Evolutionary conservation across 2,113 vertebrate genomes (phyloP).

Genomic region (Mystacornis crossleyi): DNA sequence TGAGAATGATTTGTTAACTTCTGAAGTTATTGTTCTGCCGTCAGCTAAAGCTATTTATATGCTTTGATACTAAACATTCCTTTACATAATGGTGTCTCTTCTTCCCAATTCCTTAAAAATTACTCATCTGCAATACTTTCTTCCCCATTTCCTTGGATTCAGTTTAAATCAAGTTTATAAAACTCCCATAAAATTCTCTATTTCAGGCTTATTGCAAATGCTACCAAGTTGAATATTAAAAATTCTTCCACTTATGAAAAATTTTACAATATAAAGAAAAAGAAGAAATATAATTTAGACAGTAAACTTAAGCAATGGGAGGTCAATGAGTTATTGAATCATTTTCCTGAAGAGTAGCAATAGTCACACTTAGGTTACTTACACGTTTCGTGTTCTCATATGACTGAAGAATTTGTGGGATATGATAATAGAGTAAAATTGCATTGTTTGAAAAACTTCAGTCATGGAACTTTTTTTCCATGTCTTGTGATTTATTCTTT

Average conservation of each 20-base stretch:
- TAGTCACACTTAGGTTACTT: not conserved
- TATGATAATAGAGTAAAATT: not conserved
- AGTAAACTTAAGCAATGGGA: not conserved
- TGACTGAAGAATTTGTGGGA: not conserved
- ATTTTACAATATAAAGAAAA: not conserved
- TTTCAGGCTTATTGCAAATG: not conserved
- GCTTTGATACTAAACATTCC: conserved; percentile 43
- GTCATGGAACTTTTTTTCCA: not conserved
- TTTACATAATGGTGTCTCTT: conserved; percentile 33
- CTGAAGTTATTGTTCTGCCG: conserved; percentile 48
- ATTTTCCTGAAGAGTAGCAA: not conserved
- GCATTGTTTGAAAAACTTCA: not conserved
- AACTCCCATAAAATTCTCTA: not conserved
- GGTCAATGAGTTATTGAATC: not conserved
- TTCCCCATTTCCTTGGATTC: not conserved
- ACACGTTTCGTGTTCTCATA: not conserved
- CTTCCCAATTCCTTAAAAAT: not conserved
- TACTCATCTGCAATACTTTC: not conserved
- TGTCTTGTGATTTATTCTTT: not conserved
- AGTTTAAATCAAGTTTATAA: not conserved
- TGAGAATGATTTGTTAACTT: conserved; percentile 43
- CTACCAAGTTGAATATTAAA: not conserved
- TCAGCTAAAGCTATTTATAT: conserved; percentile 56
- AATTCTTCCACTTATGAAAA: not conserved
- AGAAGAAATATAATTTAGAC: not conserved